phyloP scores from a whole-genome alignment of 2,888 invertebrate species.

The Trypoxylon attenuatum region DNA sequence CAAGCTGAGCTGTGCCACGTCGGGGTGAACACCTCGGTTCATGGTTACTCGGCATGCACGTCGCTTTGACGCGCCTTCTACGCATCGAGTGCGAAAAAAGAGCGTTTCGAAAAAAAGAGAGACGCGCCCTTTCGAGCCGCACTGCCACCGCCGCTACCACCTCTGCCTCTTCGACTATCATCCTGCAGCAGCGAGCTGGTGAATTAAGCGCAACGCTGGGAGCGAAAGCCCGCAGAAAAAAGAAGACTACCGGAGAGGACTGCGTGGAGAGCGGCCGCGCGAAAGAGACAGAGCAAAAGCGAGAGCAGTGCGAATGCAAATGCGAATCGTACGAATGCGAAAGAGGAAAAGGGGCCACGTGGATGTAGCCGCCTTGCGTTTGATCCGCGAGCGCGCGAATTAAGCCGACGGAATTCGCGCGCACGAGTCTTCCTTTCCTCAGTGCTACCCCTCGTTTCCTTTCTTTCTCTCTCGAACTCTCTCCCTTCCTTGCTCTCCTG shows the following conservation, averaged over 20 bases:
- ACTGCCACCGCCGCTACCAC: conserved; percentile 5
- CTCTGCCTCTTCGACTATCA: conserved; percentile 10
- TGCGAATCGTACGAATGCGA: not conserved
- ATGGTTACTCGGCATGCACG: conserved; percentile 36
- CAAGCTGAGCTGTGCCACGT: too few species aligned
- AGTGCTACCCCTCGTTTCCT: not conserved
- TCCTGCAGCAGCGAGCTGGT: conserved; percentile 8
- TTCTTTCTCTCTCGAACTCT: too few species aligned
- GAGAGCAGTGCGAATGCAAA: not conserved
- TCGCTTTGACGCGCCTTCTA: conserved; percentile 46
- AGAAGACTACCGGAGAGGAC: not conserved
- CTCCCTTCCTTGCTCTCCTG: too few species aligned
- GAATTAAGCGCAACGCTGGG: conserved; percentile 41
- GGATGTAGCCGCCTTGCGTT: conserved; percentile 36
- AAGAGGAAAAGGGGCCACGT: not conserved
- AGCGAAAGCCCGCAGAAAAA: conserved; percentile 22
- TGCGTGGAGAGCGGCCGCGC: not conserved
- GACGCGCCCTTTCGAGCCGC: conserved; percentile 47
- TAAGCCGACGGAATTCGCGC: conserved; percentile 41
- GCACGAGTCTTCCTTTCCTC: conserved; percentile 11
- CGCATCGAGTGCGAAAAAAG: conserved; percentile 35
- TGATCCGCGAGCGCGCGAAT: conserved; percentile 47
- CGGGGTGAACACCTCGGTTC: not conserved
- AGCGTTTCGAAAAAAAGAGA: conserved; percentile 20
- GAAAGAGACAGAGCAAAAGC: not conserved